Conservation (phyloP, 2,113 vertebrate species). For the Acrocephalus arundinaceus region DNA sequence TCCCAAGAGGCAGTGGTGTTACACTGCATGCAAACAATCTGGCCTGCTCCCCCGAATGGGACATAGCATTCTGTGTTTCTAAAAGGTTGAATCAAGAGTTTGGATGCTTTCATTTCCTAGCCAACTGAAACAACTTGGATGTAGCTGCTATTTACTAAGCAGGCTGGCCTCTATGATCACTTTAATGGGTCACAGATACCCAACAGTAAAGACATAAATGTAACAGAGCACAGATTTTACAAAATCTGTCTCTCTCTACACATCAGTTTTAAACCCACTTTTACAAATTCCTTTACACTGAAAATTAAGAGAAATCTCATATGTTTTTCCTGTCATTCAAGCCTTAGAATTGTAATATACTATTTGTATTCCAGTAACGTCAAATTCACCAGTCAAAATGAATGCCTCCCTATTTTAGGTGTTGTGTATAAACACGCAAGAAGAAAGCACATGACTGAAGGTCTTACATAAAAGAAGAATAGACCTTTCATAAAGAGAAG, state of each 20-base stretch:
- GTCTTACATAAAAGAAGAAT: neutral
- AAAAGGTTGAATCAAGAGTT: neutral
- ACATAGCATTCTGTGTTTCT: neutral
- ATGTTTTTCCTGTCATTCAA: neutral
- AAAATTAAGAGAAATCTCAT: neutral
- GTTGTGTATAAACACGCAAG: neutral
- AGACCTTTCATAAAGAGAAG: neutral
- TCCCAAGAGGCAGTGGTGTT: accelerated
- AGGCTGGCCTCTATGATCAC: neutral
- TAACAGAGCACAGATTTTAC: neutral
- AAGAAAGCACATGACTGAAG: neutral
- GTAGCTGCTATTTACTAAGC: neutral
- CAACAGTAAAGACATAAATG: neutral
- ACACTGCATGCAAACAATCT: neutral
- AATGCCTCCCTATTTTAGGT: neutral
- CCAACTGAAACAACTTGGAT: neutral
- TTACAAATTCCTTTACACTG: neutral
- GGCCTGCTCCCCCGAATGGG: neutral
- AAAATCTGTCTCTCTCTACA: neutral
- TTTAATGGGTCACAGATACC: neutral
- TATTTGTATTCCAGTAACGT: slow-evolving; percentile 10
- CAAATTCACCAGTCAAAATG: neutral
- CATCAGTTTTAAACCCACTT: neutral
- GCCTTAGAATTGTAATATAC: neutral
- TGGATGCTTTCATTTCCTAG: neutral